phyloP scores from a whole-genome alignment of 2,113 vertebrate species.

The Lucifuga dentata region DNA sequence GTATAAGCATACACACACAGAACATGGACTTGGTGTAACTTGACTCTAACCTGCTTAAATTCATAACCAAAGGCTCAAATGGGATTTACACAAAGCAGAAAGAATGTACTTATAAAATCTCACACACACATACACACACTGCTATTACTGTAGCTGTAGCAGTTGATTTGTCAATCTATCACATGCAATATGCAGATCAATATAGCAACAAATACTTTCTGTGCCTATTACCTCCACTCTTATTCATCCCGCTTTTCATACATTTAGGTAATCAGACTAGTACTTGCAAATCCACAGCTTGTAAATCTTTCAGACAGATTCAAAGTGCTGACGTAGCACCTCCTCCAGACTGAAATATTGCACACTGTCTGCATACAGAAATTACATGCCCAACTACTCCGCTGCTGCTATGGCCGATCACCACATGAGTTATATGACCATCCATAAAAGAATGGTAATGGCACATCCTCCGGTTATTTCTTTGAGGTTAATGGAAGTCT shows the following conservation, averaged over 20 bases:
- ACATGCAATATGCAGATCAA: conserved; percentile 26
- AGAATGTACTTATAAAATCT: conserved; percentile 23
- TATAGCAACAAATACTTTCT: conserved; percentile 11
- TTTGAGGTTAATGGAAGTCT: conserved; percentile 66
- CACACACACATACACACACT: background rate
- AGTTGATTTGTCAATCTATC: background rate
- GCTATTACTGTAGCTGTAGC: background rate
- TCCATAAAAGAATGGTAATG: conserved; percentile 48
- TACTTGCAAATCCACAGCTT: background rate
- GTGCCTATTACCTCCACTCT: background rate
- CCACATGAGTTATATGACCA: conserved; percentile 54
- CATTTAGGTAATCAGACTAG: conserved; percentile 40
- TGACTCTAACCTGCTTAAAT: conserved; percentile 1
- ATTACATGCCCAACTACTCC: conserved; percentile 55
- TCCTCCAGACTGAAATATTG: conserved; percentile 57
- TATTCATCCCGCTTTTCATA: conserved; percentile 27
- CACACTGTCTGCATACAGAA: conserved; percentile 31
- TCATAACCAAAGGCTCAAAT: conserved; percentile 23
- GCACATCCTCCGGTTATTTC: conserved; percentile 39
- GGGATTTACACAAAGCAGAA: background rate
- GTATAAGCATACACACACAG: background rate
- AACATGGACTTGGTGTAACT: conserved; percentile 15
- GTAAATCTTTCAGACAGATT: conserved; percentile 35
- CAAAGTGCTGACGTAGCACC: conserved; percentile 37
- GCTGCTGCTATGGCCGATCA: conserved; percentile 45